Conservation (phyloP, 2,888 invertebrate genomes). For the Carcina quercana region DNA sequence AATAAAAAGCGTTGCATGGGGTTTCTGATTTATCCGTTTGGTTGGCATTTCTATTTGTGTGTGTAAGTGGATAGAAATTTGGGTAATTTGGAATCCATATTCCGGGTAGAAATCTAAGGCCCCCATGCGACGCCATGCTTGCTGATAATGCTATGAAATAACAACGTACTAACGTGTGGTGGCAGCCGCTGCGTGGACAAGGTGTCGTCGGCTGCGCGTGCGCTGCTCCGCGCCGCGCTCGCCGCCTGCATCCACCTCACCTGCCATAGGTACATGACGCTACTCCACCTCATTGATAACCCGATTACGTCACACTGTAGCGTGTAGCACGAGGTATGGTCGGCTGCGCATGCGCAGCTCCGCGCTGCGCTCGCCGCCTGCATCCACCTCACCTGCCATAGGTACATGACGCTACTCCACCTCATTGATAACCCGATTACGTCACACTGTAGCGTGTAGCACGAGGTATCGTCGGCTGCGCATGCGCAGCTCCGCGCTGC, state of each 20-base stretch:
- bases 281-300: neutral
- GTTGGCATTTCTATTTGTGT: no score
- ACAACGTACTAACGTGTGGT: no score
- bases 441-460: neutral
- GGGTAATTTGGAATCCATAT: no score
- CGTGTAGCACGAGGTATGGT: constrained; percentile 35
- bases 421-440: no score
- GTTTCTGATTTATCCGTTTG: no score
- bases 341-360: constrained; percentile 45
- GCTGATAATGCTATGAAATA: no score
- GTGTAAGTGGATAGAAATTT: no score
- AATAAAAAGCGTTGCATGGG: no score
- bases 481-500: constrained; percentile 53
- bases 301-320: neutral
- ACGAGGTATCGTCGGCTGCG: constrained; percentile 41
- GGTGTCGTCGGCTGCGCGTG: constrained; percentile 42
- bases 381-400: constrained; percentile 59
- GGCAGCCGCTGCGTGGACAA: constrained; percentile 42
- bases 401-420: no score
- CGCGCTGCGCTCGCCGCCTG: constrained; percentile 56
- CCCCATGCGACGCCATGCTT: no score
- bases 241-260: constrained; percentile 58
- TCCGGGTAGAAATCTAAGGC: no score
- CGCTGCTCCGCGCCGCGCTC: constrained; percentile 51
- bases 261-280: constrained; percentile 66